Conservation (phyloP, 2,797 vertebrate species). For the Spinibarbus caldwelli region DNA sequence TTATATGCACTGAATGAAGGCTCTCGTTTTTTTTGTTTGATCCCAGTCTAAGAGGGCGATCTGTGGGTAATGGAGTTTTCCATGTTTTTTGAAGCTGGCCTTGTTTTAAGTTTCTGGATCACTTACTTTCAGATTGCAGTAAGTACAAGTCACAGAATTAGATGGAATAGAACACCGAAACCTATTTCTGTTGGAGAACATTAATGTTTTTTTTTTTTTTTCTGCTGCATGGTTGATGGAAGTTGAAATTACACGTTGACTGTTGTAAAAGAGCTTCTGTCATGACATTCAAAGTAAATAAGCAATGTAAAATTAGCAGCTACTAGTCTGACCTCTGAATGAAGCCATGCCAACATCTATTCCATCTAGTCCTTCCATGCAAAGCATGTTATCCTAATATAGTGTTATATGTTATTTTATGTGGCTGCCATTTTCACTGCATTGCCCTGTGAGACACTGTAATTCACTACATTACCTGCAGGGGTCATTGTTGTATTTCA, state of each 20-base stretch:
- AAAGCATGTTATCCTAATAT: conserved; percentile 26
- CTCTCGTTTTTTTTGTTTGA: conserved; percentile 31
- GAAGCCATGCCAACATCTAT: conserved; percentile 23
- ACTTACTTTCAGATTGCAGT: conserved; percentile 37
- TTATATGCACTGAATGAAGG: conserved; percentile 30
- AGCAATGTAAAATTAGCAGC: not conserved
- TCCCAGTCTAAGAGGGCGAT: not conserved
- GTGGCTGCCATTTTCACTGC: conserved; percentile 21
- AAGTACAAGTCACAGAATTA: conserved; percentile 22
- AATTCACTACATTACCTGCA: conserved; percentile 3
- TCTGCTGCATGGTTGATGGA: conserved; percentile 32
- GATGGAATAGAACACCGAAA: conserved; percentile 40
- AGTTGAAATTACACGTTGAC: conserved; percentile 49
- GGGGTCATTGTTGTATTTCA: conserved; percentile 42
- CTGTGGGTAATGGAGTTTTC: conserved; percentile 28
- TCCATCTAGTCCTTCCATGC: conserved; percentile 14
- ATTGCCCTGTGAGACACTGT: conserved; percentile 2
- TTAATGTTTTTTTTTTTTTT: conserved; percentile 43
- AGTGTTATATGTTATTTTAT: conserved; percentile 20
- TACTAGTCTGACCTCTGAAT: conserved; percentile 16
- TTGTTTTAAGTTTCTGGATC: conserved; percentile 25
- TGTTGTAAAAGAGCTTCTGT: conserved; percentile 28
- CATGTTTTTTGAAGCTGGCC: conserved; percentile 1
- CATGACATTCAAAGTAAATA: conserved; percentile 15
- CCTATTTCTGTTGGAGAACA: conserved; percentile 47